Percentiles rank a stretch among this genome's conserved stretches.
phyloP scores from a whole-genome alignment of 2,113 vertebrate genomes.

The Oplegnathus fasciatus region DNA sequence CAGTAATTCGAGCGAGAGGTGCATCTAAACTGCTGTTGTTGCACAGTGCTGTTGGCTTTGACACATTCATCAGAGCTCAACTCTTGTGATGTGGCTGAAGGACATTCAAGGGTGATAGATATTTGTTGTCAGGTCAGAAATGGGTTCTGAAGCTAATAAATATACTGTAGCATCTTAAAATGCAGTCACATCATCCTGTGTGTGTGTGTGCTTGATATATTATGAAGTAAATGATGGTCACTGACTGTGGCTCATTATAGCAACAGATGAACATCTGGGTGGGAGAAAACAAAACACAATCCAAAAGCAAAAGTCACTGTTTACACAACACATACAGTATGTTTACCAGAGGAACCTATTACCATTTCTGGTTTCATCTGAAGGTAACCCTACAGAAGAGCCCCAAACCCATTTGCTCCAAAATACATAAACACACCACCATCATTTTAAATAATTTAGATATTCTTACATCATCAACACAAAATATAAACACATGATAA shows the following conservation, averaged over 20 bases:
- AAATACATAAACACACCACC: rapidly evolving
- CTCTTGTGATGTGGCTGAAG: background rate
- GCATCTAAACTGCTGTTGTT: background rate
- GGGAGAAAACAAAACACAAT: no score
- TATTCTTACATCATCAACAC: slow-evolving; percentile 5
- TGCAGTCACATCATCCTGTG: background rate
- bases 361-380: background rate
- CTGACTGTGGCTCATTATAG: no score
- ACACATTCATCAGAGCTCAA: background rate
- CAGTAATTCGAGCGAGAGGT: no score
- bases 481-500: background rate
- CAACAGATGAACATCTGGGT: no score
- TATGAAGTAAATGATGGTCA: no score
- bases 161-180: background rate
- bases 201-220: no score
- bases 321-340: no score
- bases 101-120: background rate
- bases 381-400: background rate
- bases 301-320: no score
- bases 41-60: background rate
- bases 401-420: rapidly evolving
- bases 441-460: background rate
- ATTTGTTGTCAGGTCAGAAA: background rate
- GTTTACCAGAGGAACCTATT: background rate
- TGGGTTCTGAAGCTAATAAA: background rate